A percentile compares a stretch with the other conserved stretches of the same genome.
Evolutionary conservation across 1,140 invertebrate species (phyloP).

Genomic region (Anastrepha ludens): DNA sequence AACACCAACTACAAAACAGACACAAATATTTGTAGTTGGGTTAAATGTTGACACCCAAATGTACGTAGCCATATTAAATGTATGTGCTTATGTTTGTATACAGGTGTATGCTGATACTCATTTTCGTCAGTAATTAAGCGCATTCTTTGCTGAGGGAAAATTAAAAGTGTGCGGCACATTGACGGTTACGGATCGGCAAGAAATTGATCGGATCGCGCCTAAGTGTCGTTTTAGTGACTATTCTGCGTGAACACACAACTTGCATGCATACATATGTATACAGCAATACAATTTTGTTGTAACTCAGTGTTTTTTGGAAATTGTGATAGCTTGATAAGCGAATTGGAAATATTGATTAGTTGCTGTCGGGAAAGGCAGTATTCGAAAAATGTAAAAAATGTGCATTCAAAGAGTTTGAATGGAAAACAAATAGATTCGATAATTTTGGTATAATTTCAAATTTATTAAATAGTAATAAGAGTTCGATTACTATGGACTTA

Average conservation of each 20-base stretch:
- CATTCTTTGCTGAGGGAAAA: conserved; percentile 29
- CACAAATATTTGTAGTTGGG: background rate
- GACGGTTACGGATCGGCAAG: conserved; percentile 17
- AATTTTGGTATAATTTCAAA: no score
- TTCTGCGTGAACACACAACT: background rate
- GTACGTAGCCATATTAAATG: background rate
- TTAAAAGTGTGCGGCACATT: conserved; percentile 17
- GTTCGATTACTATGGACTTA: no score
- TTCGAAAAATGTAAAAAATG: no score
- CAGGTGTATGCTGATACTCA: background rate
- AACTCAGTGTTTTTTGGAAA: background rate
- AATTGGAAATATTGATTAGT: conserved; percentile 1
- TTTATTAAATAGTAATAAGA: no score
- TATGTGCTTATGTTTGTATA: background rate
- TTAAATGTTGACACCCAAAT: background rate
- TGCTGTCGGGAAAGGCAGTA: background rate
- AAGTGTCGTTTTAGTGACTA: background rate
- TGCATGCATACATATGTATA: background rate
- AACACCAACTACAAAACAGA: background rate
- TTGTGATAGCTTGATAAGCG: background rate
- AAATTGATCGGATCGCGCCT: conserved; percentile 9
- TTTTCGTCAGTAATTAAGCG: conserved; percentile 32
- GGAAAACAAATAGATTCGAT: no score
- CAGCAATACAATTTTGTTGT: background rate
- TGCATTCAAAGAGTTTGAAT: no score